These are phyloP conservation scores for Hyperoplus immaculatus DNA, from an alignment of 2,797 vertebrate genomes.

Conservation along the genomic window DNA sequence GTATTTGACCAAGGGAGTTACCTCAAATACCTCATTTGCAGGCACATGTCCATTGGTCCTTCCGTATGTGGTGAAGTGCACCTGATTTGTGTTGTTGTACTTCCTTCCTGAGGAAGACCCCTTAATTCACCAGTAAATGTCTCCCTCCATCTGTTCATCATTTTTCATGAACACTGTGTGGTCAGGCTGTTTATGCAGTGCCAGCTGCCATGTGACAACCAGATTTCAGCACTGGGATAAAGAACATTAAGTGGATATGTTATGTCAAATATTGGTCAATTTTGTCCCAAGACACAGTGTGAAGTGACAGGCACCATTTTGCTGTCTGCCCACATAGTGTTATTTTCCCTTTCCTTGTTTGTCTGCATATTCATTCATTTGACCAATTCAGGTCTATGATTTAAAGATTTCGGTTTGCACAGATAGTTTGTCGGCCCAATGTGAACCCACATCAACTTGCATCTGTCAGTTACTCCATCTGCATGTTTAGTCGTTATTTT, in stretches of 20 bases:
- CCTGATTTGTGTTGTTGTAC: slow-evolving; percentile 44
- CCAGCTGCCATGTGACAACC: slow-evolving; percentile 57
- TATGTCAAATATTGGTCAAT: slow-evolving; percentile 16
- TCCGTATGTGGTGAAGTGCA: neutral
- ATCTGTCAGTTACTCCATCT: neutral
- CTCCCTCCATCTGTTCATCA: slow-evolving; percentile 49
- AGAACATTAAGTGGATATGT: slow-evolving; percentile 23
- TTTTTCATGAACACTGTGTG: slow-evolving; percentile 53
- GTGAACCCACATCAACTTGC: neutral
- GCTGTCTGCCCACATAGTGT: neutral
- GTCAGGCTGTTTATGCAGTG: slow-evolving; percentile 58
- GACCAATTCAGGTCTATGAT: neutral
- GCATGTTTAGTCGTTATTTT: neutral
- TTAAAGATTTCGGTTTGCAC: neutral
- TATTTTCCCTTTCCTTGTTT: neutral
- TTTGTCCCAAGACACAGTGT: slow-evolving; percentile 6
- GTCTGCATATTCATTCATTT: neutral
- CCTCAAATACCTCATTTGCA: slow-evolving; percentile 10
- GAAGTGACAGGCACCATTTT: neutral
- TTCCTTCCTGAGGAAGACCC: slow-evolving; percentile 32
- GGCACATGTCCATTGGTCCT: neutral
- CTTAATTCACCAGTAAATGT: neutral
- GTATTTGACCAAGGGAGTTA: neutral
- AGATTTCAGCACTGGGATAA: slow-evolving; percentile 37
- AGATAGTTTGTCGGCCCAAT: neutral